Base-by-base conservation (phyloP, 2,797 vertebrate genomes). In the Phrynocephalus forsythii region DNA sequence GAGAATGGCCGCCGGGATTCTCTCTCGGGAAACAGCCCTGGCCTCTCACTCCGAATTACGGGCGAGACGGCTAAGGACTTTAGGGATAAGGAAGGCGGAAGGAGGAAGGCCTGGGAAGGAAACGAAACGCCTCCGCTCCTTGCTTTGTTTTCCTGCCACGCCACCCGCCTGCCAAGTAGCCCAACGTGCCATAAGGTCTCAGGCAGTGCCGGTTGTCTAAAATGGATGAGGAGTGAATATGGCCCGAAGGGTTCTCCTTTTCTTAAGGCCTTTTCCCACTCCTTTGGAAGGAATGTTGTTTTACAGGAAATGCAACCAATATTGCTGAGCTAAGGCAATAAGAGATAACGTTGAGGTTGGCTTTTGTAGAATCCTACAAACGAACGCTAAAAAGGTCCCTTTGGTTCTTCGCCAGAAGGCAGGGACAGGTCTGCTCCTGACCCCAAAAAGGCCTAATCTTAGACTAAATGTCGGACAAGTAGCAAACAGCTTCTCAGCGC, bases 1-100 rank as follows among this genome's bases (percentile, higher is more conserved):
- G 71, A 15, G 24, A 0, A 28, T n/a, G 10, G 44, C 3, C 0
- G 22, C 0, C 3, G 13, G 5, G 15, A 1, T 18, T 22, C 3
- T 22, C 28, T 38, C 26, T 22, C 52, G 78, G 48, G 28, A 52
- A 79, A 50, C 33, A 1, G 26, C 10, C 24, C 30, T 20, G 8
- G 9, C 79, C 20, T 9, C 66, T n/a, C 38, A 69, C 22, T 80
- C n/a, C n/a, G 18, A 24, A 56, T 24, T 33, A 24, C 16, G 60
- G 60, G 60, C 20, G 60, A 15, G 60, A 20, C 60, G 56, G 15
- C 15, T 60, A 44, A 44, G 38, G 38, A 44, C 38, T 44, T 44
- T 44, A 56, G 52, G 52, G 52, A 56, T 56, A 56, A 56, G 52
- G 9, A 63, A 20, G 60, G 20, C 18, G 60, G 60, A 63, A 18